Evolutionary conservation across 2,113 vertebrate genomes (phyloP).

Genomic region (Poeciliopsis retropinna): DNA sequence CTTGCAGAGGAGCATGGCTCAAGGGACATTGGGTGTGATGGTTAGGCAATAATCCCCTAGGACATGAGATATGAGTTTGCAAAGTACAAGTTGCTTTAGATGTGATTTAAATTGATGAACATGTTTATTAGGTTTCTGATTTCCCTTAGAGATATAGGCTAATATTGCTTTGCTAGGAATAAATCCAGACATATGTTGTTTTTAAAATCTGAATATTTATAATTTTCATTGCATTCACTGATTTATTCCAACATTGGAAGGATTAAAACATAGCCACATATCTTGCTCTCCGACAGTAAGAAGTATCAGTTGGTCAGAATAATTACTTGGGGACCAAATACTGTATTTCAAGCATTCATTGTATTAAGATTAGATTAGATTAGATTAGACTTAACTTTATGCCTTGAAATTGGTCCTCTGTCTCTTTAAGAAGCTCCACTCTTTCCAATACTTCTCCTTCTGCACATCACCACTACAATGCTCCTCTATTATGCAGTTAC

Average conservation of each 20-base stretch:
- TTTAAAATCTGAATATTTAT: background rate
- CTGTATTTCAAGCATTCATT: too few species aligned
- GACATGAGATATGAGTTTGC: conserved; percentile 2
- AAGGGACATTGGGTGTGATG: conserved; percentile 14
- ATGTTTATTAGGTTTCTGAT: background rate
- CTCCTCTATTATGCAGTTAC: too few species aligned
- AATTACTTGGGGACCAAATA: too few species aligned
- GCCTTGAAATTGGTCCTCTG: too few species aligned
- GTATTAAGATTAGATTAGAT: too few species aligned
- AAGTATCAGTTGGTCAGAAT: background rate
- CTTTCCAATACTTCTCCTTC: too few species aligned
- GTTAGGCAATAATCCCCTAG: conserved; percentile 16
- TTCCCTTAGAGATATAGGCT: background rate
- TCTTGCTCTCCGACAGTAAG: background rate
- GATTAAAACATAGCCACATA: background rate
- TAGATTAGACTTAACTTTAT: too few species aligned
- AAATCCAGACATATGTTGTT: background rate
- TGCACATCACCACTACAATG: too few species aligned
- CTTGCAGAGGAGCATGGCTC: conserved; percentile 15
- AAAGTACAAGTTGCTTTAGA: background rate
- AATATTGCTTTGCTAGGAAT: background rate
- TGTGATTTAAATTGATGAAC: background rate
- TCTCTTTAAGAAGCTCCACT: too few species aligned
- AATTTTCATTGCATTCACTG: background rate
- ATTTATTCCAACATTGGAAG: background rate